Evolutionary conservation across 2,113 vertebrate species (phyloP).

Genomic region (Pao palembangensis): DNA sequence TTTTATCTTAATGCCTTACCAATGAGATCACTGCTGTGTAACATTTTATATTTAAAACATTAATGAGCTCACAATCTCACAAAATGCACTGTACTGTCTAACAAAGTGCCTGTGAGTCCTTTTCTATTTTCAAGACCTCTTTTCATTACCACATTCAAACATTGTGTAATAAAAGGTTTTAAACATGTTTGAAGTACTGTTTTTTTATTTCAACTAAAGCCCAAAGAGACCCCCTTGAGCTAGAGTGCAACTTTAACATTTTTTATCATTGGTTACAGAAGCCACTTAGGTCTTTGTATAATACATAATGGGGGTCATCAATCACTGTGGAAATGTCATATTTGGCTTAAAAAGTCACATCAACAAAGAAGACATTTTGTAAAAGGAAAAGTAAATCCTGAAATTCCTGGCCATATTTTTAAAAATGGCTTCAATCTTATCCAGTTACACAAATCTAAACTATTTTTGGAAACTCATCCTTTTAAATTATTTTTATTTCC

Average conservation of each 20-base stretch:
- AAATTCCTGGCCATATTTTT: too few species aligned
- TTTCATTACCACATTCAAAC: constrained; percentile 30
- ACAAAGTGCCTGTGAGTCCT: constrained; percentile 67
- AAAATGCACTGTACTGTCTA: constrained; percentile 31
- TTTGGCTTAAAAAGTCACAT: background rate
- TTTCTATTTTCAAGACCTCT: constrained; percentile 32
- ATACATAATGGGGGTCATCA: background rate
- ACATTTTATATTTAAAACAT: constrained; percentile 23
- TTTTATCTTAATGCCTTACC: constrained; percentile 59
- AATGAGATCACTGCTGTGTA: constrained; percentile 20
- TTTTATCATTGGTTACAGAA: constrained; percentile 3
- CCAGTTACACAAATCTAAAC: too few species aligned
- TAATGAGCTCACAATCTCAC: constrained; percentile 27
- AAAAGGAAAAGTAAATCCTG: background rate
- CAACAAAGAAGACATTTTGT: background rate
- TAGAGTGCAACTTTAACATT: constrained; percentile 9
- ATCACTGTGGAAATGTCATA: background rate
- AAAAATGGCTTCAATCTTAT: too few species aligned
- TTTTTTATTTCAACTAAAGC: background rate
- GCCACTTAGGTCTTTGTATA: background rate
- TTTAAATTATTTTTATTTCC: too few species aligned
- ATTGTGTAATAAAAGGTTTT: constrained; percentile 49
- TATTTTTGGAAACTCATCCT: too few species aligned
- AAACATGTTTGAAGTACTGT: background rate
- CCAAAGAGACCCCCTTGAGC: background rate